These are phyloP conservation scores for Sinopyrophorus schimmeli DNA, from an alignment of 2,888 invertebrate genomes.

Conservation along the genomic window DNA sequence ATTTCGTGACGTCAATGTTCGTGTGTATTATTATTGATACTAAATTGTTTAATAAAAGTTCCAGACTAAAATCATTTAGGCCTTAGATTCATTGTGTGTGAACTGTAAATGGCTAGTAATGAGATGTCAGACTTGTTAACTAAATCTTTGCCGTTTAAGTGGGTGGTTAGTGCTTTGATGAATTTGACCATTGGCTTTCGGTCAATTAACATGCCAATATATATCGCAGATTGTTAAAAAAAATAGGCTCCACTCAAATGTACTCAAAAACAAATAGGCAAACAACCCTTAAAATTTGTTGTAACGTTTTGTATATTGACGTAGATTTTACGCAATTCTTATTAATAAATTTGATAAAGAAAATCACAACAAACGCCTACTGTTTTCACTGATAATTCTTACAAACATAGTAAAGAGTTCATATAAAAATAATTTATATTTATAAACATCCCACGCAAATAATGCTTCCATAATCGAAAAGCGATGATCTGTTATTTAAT, in stretches of 20 bases:
- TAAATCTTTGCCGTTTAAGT: conserved; percentile 32
- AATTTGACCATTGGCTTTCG: conserved; percentile 35
- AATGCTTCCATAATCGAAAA: conserved; percentile 11
- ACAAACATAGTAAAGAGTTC: conserved; percentile 2
- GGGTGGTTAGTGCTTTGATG: conserved; percentile 36
- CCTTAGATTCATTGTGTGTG: conserved; percentile 27
- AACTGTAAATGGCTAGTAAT: conserved; percentile 24
- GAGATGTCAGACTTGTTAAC: conserved; percentile 24
- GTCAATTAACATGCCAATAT: conserved; percentile 33
- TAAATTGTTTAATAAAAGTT: too few relatives aligned
- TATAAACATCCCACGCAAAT: conserved; percentile 17
- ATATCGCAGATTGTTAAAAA: too few relatives aligned
- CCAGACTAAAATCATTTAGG: too few relatives aligned
- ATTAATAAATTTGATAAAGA: conserved; percentile 16
- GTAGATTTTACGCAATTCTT: too few relatives aligned
- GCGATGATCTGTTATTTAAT: conserved; percentile 5
- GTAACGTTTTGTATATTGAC: too few relatives aligned
- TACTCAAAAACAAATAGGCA: too few relatives aligned
- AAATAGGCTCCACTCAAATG: too few relatives aligned
- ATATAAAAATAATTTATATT: conserved; percentile 1
- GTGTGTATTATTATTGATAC: too few relatives aligned
- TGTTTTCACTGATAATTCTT: conserved; percentile 9
- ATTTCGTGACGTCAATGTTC: too few relatives aligned
- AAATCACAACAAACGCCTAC: conserved; percentile 19
- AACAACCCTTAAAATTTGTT: too few relatives aligned